Conservation (phyloP, 1,140 invertebrate genomes). For the Dendrolimus kikuchii region DNA sequence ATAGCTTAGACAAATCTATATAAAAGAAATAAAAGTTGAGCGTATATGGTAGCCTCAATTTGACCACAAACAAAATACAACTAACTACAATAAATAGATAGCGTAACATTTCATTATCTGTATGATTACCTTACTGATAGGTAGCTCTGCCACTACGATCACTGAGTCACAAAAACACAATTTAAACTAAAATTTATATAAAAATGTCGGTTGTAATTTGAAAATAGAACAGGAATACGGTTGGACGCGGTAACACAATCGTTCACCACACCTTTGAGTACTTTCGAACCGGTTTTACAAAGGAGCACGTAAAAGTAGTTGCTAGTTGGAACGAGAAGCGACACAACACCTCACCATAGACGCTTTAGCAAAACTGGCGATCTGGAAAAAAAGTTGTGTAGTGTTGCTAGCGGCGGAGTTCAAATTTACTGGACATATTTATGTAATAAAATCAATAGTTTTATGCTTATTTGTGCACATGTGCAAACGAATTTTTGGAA, state of each 20-base stretch:
- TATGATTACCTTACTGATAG: constrained; percentile 25
- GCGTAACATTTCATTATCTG: constrained; percentile 18
- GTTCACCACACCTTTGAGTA: constrained; percentile 29
- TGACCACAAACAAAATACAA: too few relatives aligned
- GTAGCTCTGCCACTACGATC: constrained; percentile 20
- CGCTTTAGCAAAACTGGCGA: constrained; percentile 17
- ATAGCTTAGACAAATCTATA: too few relatives aligned
- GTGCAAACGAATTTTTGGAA: too few relatives aligned
- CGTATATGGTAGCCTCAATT: too few relatives aligned
- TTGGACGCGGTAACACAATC: constrained; percentile 25
- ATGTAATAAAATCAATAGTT: background rate
- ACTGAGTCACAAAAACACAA: constrained; percentile 9
- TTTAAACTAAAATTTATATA: constrained; percentile 12
- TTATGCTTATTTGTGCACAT: too few relatives aligned
- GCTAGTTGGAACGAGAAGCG: constrained; percentile 12
- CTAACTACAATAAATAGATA: constrained; percentile 9
- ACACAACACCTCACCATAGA: constrained; percentile 14
- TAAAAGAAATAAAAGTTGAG: too few relatives aligned
- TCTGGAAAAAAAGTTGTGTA: constrained; percentile 15
- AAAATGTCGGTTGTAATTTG: constrained; percentile 17
- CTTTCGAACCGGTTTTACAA: constrained; percentile 31
- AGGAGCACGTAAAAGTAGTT: constrained; percentile 29
- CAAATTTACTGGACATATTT: background rate
- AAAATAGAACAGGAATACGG: constrained; percentile 23
- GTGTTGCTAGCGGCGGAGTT: constrained; percentile 15